These are phyloP conservation scores for Perca flavescens DNA, from an alignment of 2,113 vertebrate species.

Conservation along the genomic window DNA sequence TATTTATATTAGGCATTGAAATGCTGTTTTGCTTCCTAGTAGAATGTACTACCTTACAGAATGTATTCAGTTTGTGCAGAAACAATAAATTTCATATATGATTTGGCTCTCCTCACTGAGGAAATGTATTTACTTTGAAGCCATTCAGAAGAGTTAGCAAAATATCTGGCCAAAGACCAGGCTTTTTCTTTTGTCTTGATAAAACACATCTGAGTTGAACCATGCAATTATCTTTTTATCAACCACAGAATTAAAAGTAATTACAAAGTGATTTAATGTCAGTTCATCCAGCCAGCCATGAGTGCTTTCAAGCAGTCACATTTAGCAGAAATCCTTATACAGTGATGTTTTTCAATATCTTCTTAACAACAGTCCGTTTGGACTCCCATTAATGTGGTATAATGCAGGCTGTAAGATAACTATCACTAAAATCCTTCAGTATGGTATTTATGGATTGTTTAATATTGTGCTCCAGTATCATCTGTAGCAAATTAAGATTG, in stretches of 20 bases:
- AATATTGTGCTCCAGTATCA: not conserved
- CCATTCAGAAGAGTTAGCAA: not conserved
- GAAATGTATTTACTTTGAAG: constrained; percentile 23
- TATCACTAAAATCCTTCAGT: not conserved
- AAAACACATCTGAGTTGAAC: not conserved
- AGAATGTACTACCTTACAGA: not conserved
- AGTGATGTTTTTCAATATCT: not conserved
- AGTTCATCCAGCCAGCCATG: not conserved
- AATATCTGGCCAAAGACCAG: not conserved
- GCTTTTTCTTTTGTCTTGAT: not conserved
- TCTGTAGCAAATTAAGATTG: not conserved
- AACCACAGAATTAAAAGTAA: not conserved
- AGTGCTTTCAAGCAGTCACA: not conserved
- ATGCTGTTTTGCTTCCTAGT: not conserved
- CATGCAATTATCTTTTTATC: not conserved
- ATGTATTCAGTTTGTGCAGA: not conserved
- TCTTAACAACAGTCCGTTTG: not conserved
- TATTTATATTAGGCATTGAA: not conserved
- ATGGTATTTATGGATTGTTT: not conserved
- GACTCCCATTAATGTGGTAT: no score
- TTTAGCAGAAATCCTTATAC: not conserved
- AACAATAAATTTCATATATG: not conserved
- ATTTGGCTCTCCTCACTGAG: not conserved
- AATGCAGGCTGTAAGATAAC: not conserved
- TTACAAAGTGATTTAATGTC: not conserved